These are phyloP conservation scores for Castor canadensis DNA, from an alignment of 2,113 vertebrate species.

Conservation along the genomic window DNA sequence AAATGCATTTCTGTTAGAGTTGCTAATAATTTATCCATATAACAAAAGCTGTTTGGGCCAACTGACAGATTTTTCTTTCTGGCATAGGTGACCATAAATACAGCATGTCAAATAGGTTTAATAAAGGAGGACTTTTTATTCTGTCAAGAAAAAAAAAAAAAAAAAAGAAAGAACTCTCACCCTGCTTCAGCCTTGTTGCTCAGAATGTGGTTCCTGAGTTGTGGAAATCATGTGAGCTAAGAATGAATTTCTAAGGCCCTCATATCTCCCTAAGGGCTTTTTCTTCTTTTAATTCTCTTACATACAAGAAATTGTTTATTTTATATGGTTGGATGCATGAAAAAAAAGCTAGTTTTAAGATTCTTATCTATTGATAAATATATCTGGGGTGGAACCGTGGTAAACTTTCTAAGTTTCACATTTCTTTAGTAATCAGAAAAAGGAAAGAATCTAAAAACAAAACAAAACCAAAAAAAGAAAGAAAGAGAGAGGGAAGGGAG, in stretches of 20 bases:
- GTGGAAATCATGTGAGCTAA: neutral
- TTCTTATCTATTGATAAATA: constrained; percentile 22
- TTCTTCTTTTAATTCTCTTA: neutral
- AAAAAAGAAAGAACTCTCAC: too few species aligned
- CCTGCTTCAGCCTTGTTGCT: neutral
- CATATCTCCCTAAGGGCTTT: neutral
- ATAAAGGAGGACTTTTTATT: too few species aligned
- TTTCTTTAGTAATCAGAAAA: constrained; percentile 36
- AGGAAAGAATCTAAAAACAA: constrained; percentile 18
- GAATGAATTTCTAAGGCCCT: neutral
- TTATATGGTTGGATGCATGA: neutral
- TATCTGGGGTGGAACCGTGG: neutral
- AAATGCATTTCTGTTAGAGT: too few species aligned
- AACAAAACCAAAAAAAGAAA: neutral
- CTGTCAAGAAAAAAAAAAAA: too few species aligned
- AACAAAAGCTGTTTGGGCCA: too few species aligned
- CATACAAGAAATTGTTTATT: constrained; percentile 7
- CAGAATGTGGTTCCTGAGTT: constrained; percentile 42
- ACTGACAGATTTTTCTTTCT: too few species aligned
- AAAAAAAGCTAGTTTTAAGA: constrained; percentile 40
- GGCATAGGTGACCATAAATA: too few species aligned
- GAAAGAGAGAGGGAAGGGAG: neutral
- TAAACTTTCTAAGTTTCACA: neutral
- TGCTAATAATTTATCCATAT: too few species aligned
- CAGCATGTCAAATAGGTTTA: too few species aligned